A percentile compares a stretch with the other conserved stretches of the same genome.
phyloP scores from a whole-genome alignment of 2,797 vertebrate species.

The Poeciliopsis paucimaculata region DNA sequence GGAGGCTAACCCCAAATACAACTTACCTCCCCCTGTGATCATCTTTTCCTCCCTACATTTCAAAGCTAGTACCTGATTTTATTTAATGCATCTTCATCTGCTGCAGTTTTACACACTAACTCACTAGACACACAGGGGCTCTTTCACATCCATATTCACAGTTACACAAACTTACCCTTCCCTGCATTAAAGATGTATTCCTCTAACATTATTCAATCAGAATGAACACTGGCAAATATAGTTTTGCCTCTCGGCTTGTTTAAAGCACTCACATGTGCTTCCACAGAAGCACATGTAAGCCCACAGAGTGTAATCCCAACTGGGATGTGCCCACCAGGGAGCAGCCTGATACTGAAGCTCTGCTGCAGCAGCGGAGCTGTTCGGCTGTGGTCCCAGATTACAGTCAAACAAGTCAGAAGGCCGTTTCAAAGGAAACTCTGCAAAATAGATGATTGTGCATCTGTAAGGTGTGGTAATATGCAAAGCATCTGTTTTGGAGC shows the following conservation, averaged over 20 bases:
- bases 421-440: conserved; percentile 13
- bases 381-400: conserved; percentile 26
- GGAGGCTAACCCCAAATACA: conserved; percentile 51
- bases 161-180: conserved; percentile 57
- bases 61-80: conserved; percentile 21
- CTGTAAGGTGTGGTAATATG: neutral
- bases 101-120: conserved; percentile 23
- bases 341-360: conserved; percentile 62
- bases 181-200: conserved; percentile 41
- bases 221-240: conserved; percentile 8
- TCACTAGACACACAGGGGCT: conserved; percentile 33
- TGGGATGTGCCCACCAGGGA: conserved; percentile 67
- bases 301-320: conserved; percentile 34
- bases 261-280: neutral
- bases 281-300: conserved; percentile 21
- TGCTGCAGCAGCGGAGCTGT: conserved; percentile 45
- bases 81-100: conserved; percentile 38
- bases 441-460: neutral
- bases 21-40: conserved; percentile 45
- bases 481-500: neutral
- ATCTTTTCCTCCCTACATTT: conserved; percentile 33
- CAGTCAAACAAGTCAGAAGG: conserved; percentile 19
- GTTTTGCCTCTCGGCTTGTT: conserved; percentile 7
- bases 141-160: conserved; percentile 55
- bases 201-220: conserved; percentile 28